Evolutionary conservation across 2,113 vertebrate genomes (phyloP), one percentile per base, ranked within the genome.

Genomic region (Chamaetylas fuelleborni): DNA sequence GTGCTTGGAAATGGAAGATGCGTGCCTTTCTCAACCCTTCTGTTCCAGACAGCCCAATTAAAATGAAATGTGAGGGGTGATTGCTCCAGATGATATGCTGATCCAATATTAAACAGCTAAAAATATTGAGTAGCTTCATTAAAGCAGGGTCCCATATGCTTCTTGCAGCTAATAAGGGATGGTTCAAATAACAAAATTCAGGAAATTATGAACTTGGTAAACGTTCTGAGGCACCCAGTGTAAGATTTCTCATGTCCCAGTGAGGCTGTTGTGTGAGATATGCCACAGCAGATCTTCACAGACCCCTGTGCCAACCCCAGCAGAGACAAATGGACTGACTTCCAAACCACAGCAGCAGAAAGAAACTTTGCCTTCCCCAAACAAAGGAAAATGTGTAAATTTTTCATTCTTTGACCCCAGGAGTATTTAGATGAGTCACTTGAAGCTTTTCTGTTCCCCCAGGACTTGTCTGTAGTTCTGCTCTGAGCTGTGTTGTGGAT

Each of bases 91-190:
- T 95, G 81, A 97, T 80, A n/a, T 25, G 40, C 85, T 94, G 92
- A 94, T 96, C 86, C 92, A 87, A 80, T 91, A 86, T 91, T 92
- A 94, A 94, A 94, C 87, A 95, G 70, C 83, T 90, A 85, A 94
- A 95, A 90, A 83, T 90, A 93, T 43, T 90, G 95, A 90, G 73
- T 61, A 80, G 81, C 94, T 97, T 95, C 62, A 79, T 92, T 92
- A 81, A 72, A 60, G 38, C 38, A 66, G 64, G 64, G 82, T 81
- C 78, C 84, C 85, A 83, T 94, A 93, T 88, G 92, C 56, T 96
- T 90, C 83, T 86, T 81, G 81, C 67, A 77, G 85, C 79, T 95
- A 92, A 95, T 91, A 96, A 95, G 34, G 57, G 54, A 26, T 82
- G 89, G 50, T 51, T 93, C 91, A 86, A 89, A 93, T 50, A 89